Conservation (phyloP, 2,113 vertebrate genomes). For the Cynopterus brachyotis region DNA sequence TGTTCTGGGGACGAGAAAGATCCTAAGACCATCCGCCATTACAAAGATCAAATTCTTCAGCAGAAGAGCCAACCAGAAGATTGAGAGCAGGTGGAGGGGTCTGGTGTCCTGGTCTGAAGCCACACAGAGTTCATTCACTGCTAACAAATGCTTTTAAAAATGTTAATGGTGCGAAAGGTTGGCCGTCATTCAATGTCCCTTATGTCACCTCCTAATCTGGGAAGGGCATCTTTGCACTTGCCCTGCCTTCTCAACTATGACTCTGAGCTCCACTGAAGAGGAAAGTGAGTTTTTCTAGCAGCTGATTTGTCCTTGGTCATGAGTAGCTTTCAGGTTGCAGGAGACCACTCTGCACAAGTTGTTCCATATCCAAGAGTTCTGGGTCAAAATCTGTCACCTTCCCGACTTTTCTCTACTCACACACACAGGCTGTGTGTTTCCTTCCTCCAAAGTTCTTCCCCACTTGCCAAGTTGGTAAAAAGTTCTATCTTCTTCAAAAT, state of each 20-base stretch:
- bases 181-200: neutral
- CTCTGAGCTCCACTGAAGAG: neutral
- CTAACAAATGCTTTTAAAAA: neutral
- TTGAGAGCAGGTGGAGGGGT: slow-evolving; percentile 83
- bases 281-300: neutral
- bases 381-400: neutral
- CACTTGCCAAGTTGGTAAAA: neutral
- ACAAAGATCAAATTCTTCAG: slow-evolving; percentile 89
- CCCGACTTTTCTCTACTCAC: neutral
- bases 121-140: neutral
- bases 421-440: neutral
- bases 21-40: slow-evolving; percentile 87
- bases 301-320: neutral
- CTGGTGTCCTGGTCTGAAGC: slow-evolving; percentile 81
- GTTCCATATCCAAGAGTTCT: neutral
- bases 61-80: slow-evolving; percentile 85
- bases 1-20: slow-evolving; percentile 87
- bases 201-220: neutral
- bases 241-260: neutral
- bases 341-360: neutral
- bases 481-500: neutral
- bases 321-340: neutral
- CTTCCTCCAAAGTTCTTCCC: neutral
- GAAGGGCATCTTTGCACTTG: neutral
- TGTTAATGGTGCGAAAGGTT: too few relatives aligned